Base-by-base conservation (phyloP, 2,888 invertebrate species). In the Resseliella maxima region DNA sequence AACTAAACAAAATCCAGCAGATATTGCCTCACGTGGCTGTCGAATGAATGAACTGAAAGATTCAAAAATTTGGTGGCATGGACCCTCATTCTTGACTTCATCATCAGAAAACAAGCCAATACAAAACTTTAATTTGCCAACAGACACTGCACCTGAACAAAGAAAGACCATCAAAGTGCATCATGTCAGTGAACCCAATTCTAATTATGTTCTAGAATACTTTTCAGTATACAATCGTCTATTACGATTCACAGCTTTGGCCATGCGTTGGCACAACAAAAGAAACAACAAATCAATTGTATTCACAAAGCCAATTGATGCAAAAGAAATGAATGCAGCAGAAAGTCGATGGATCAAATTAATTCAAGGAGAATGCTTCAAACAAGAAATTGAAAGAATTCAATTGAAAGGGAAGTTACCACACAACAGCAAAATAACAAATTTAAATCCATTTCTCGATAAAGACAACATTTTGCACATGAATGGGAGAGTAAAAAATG, bases 21-120 rank as follows among this genome's bases (percentile, higher is more conserved):
- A 87, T 87, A 86, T 87, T 87, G 85, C 45, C 0, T 36, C 41
- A 6, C 54, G 59, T 24, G 86, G 87, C 41, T 31, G 87, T 45
- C 36, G 21, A 86, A 36, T 87, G 6, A 35, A 24, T 31, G 24
- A 85, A 46, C 54, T 89, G n/a, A 27, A 88, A 6, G 36, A 64
- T 0, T 86, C 64, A 18, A 21, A 64, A 0, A 81, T 88, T 0
- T 89, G 88, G 89, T 88, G 88, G 88, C 85, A 87, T 15, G 88
- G 88, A 8, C 89, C 88, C 24, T 27, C 21, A 8, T 88, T 87
- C 86, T 27, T 85, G 12, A 21, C 12, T 24, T 6, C 6, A 3
- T 24, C 83, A 10, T 10, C 10, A 12, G 24, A 21, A 27, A 2
- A 27, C 3, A 27, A 5, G 24, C n/a, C 72, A 5, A 10, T 5